Base-by-base conservation (phyloP, 2,797 vertebrate species). In the Zenarchopterus dispar region DNA sequence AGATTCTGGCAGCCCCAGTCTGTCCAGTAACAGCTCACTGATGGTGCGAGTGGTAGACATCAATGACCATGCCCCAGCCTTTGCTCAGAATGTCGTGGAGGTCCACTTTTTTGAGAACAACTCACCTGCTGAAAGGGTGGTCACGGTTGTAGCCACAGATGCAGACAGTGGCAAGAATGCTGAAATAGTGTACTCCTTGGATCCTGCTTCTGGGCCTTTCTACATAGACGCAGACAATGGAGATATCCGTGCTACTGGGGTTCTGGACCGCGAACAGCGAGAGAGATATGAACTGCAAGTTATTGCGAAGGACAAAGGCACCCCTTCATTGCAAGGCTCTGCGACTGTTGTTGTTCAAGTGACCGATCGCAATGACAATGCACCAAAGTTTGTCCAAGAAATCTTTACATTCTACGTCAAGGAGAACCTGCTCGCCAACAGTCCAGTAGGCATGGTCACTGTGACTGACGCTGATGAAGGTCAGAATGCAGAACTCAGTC, bases 351-450 rank as follows among this genome's bases (percentile, higher is more conserved):
- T 98, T 6, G 91, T 99, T 46, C 92, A 95, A 39, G 95, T 99
- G 80, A 95, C 95, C 0, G 97, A 99, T 74, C 95, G 94, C 66
- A 99, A 99, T 0, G 97, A 99, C 93, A 99, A 98, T 0, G 93
- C 96, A 6, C 97, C 97, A 0, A 96, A 95, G 78, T 99, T 99
- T 85, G 96, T 97, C 86, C 97, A 98, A 91, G 96, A 99, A 1
- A 90, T 97, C 47, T 99, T 99, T 75, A 98, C 95, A 1, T 99
- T 99, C 86, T 98, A 98, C 0, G 95, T 98, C 71, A 98, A 97
- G 78, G 97, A 98, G 78, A 98, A 98, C 90, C 88, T 99, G 39
- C 95, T 96, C 1, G 95, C 96, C 71, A 97, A 97, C 91, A 98
- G 97, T 82, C 96, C 97, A 0, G 97, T 99, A 3, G 97, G 97